Base-by-base conservation (phyloP, 2,888 invertebrate genomes). In the Serrognathus titanus region DNA sequence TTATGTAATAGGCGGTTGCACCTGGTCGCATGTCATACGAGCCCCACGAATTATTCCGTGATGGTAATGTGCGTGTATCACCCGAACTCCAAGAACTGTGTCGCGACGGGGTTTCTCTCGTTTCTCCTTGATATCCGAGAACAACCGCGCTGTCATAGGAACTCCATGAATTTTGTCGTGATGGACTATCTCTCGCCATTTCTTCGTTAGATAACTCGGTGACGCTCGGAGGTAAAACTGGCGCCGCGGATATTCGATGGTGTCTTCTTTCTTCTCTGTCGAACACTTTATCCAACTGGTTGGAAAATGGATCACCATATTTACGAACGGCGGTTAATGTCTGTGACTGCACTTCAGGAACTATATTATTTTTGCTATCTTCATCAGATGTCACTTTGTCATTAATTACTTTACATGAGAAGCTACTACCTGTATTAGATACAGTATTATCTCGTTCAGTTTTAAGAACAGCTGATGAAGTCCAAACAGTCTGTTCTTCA, bases 41-140 rank as follows among this genome's bases (percentile, higher is more conserved):
- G 10, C 87, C 86, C 85, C 87, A 87, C 45, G 87, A 87, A 75
- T 86, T 86, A 65, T 87, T 88, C 51, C 88, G 78, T 37, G 86
- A 85, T 0, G 87, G 85, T 54, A 84, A 66, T 3, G 82, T 82
- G 41, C 86, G 80, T 51, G 83, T 83, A 71, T 89, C 89, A 50
- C 85, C 85, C n/a, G 89, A 88, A 57, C 90, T 90, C 90, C 92
- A 91, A 40, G 91, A 90, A 63, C 90, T 87, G 72, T 90, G 90
- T 8, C 91, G 83, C 56, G 89, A 88, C 35, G 87, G 83, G 39
- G 79, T 74, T 65, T 88, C 88, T n/a, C 75, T 71, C 12, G 75
- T 70, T 63, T 82, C 82, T 31, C 79, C 79, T 58, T 77, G 78
- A 60, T 74, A 79, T 59, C 83, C 82, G 59, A 87, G 79, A 47